Evolutionary conservation across 2,113 vertebrate species (phyloP).

Genomic region (Amphiprion ocellaris): DNA sequence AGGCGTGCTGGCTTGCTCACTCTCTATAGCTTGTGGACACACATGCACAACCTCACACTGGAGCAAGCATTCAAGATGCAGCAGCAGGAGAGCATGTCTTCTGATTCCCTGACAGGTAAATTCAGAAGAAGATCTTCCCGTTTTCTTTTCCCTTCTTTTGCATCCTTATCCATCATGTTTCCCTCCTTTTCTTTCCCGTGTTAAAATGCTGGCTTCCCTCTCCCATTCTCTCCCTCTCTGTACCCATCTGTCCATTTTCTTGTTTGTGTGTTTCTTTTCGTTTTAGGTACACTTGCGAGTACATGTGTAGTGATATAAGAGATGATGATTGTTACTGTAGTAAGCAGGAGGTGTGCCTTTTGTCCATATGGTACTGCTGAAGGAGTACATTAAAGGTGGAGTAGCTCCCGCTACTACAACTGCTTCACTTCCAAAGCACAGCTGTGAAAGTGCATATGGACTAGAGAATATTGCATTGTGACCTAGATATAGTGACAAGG

Average conservation of each 20-base stretch:
- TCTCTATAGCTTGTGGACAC: slow-evolving; percentile 52
- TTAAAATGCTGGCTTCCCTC: slow-evolving; percentile 22
- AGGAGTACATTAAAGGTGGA: slow-evolving; percentile 46
- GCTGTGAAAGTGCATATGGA: slow-evolving; percentile 56
- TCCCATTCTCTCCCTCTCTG: slow-evolving; percentile 1
- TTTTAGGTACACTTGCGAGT: neutral
- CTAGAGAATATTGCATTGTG: slow-evolving; percentile 57
- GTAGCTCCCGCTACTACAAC: slow-evolving; percentile 39
- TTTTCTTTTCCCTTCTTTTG: slow-evolving; percentile 26
- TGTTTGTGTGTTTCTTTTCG: slow-evolving; percentile 12
- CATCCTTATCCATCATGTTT: slow-evolving; percentile 35
- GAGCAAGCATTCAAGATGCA: slow-evolving; percentile 77
- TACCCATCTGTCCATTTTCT: slow-evolving; percentile 27
- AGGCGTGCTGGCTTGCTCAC: slow-evolving; percentile 61
- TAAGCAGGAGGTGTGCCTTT: slow-evolving; percentile 36
- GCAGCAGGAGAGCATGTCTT: slow-evolving; percentile 70
- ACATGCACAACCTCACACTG: slow-evolving; percentile 37
- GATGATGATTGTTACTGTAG: slow-evolving; percentile 29
- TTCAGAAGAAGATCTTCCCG: slow-evolving; percentile 18
- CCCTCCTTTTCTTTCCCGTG: slow-evolving; percentile 12
- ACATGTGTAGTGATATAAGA: slow-evolving; percentile 23
- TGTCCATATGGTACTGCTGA: slow-evolving; percentile 54
- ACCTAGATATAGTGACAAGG: slow-evolving; percentile 70
- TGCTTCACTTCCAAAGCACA: slow-evolving; percentile 43
- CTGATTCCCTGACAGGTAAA: slow-evolving; percentile 79